phyloP scores from a whole-genome alignment of 2,888 invertebrate species.

The Mythimna impura region DNA sequence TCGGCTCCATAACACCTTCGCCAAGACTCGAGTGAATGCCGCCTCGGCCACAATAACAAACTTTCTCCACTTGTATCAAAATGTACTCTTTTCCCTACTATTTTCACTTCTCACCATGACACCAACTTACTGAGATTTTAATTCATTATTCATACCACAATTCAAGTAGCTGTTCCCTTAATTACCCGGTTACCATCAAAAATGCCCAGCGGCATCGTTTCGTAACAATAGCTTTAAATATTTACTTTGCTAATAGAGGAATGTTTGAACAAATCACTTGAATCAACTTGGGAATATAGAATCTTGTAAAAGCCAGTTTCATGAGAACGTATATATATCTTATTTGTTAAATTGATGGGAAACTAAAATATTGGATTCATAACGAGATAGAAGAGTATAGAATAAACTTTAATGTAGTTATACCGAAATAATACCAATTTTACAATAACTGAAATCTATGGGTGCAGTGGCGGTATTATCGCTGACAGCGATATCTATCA shows the following conservation, averaged over 20 bases:
- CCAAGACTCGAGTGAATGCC: too few relatives aligned
- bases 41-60: too few relatives aligned
- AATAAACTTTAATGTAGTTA: too few relatives aligned
- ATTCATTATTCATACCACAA: constrained; percentile 42
- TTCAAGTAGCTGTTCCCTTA: constrained; percentile 49
- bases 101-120: background rate
- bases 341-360: background rate
- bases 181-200: constrained; percentile 71
- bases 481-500: too few relatives aligned
- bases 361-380: background rate
- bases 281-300: constrained; percentile 64
- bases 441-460: too few relatives aligned
- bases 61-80: too few relatives aligned
- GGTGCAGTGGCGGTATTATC: too few relatives aligned
- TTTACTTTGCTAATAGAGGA: constrained; percentile 78
- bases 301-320: background rate
- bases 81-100: background rate
- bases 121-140: constrained; percentile 5
- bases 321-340: background rate
- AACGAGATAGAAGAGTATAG: background rate
- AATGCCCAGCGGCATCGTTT: constrained; percentile 68
- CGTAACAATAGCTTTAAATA: constrained; percentile 82
- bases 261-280: constrained; percentile 81
- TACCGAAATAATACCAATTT: too few relatives aligned
- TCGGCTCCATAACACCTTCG: too few relatives aligned